phyloP scores from a whole-genome alignment of 2,888 invertebrate species.

The Cheilosia soror region DNA sequence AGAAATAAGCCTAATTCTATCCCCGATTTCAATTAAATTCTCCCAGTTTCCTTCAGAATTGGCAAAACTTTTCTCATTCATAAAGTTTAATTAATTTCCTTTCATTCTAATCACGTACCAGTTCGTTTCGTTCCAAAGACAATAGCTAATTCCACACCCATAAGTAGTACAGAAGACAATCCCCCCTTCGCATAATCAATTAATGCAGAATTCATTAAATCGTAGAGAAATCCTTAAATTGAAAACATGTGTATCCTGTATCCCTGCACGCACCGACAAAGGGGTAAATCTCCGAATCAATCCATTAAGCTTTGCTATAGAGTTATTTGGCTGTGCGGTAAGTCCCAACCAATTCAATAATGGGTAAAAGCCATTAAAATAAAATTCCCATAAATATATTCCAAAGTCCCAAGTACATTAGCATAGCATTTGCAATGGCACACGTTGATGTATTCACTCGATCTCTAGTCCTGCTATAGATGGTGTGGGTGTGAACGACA shows the following conservation, averaged over 20 bases:
- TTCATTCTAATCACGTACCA: constrained; percentile 20
- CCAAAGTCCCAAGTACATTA: constrained; percentile 53
- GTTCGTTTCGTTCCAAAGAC: background rate
- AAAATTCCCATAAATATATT: constrained; percentile 68
- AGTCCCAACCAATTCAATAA: constrained; percentile 61
- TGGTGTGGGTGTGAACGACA: background rate
- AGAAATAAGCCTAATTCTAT: background rate
- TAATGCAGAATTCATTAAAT: constrained; percentile 35
- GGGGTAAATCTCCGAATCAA: constrained; percentile 42
- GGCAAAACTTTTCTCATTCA: constrained; percentile 24
- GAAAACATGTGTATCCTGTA: constrained; percentile 45
- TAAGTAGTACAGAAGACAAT: background rate
- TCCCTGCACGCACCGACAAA: constrained; percentile 23
- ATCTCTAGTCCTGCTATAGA: background rate
- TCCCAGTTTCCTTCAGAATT: background rate
- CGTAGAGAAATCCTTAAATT: constrained; percentile 36
- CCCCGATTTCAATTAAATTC: background rate
- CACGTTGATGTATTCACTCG: constrained; percentile 43
- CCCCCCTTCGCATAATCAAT: constrained; percentile 44
- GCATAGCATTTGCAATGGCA: constrained; percentile 30
- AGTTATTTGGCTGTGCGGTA: constrained; percentile 39
- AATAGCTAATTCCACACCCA: constrained; percentile 5
- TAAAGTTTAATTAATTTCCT: constrained; percentile 26
- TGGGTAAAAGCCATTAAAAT: constrained; percentile 59
- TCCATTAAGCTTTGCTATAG: constrained; percentile 39